Conservation (phyloP, 37 sponge, comb jelly and placozoan species). For the Geodia barretti region DNA sequence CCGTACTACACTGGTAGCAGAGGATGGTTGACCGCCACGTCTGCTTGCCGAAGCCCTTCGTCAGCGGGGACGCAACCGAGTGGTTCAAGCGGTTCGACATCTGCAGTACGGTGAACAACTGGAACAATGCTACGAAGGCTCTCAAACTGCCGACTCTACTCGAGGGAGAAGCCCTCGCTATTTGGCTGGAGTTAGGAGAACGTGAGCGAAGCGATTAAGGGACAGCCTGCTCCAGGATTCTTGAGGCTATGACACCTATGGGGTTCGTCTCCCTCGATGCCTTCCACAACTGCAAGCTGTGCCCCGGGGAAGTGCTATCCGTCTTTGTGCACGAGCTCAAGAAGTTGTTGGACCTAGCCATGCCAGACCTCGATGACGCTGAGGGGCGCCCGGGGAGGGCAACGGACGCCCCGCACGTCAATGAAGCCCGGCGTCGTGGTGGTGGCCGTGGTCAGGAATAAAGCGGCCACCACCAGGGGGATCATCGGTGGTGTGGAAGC, state of each 20-base stretch:
- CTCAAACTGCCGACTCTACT: slow-evolving; percentile 41
- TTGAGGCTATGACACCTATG: not conserved
- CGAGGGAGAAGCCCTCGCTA: slow-evolving; percentile 53
- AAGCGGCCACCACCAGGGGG: slow-evolving; percentile 1
- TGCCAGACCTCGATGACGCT: slow-evolving; percentile 50
- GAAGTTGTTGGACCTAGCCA: slow-evolving; percentile 51
- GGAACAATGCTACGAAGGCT: slow-evolving; percentile 28
- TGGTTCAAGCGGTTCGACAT: slow-evolving; percentile 46
- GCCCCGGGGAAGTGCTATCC: slow-evolving; percentile 36
- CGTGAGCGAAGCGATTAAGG: slow-evolving; percentile 15
- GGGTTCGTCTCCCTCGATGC: slow-evolving; percentile 33
- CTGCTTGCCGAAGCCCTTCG: too few relatives aligned
- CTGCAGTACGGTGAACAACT: slow-evolving; percentile 34
- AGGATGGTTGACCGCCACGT: too few relatives aligned
- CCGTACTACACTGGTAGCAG: slow-evolving; percentile 79
- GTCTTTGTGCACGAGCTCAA: slow-evolving; percentile 52
- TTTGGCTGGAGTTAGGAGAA: slow-evolving; percentile 42
- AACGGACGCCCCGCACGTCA: slow-evolving; percentile 16
- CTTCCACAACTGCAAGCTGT: slow-evolving; percentile 38
- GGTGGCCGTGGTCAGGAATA: slow-evolving; percentile 7
- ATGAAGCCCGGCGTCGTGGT: slow-evolving; percentile 28
- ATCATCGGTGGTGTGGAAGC: slow-evolving; percentile 9
- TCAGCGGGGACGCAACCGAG: slow-evolving; percentile 17
- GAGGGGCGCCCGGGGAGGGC: slow-evolving; percentile 33
- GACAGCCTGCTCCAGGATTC: not conserved